phyloP scores from a whole-genome alignment of 1,140 invertebrate genomes.

The Heterodera carotae region DNA sequence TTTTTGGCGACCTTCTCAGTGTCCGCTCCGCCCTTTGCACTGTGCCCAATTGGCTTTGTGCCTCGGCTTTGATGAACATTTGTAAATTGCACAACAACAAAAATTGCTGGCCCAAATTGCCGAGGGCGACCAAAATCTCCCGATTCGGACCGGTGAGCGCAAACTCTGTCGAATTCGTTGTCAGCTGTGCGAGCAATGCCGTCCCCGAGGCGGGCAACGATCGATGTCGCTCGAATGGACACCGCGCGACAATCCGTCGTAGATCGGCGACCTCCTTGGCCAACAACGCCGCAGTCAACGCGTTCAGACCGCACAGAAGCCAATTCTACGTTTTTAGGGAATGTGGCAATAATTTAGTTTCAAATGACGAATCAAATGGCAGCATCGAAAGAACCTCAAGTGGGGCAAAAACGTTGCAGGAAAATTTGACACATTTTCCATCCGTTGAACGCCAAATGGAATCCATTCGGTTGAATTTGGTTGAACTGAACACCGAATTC shows the following conservation, averaged over 20 bases:
- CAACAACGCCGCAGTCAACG: not conserved
- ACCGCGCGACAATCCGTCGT: not conserved
- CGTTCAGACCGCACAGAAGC: conserved; percentile 14
- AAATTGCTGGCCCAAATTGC: conserved; percentile 16
- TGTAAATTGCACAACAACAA: conserved; percentile 11
- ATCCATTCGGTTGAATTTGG: conserved; percentile 22
- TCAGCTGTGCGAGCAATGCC: conserved; percentile 1
- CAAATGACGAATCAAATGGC: not conserved
- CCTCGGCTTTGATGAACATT: conserved; percentile 22
- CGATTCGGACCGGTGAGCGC: not conserved
- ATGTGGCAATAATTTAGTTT: not conserved
- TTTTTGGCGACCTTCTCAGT: not conserved
- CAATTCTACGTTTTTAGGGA: conserved; percentile 23
- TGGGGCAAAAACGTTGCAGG: conserved; percentile 6
- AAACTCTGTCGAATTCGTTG: not conserved
- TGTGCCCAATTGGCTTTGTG: conserved; percentile 22
- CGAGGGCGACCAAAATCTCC: conserved; percentile 7
- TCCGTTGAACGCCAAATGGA: conserved; percentile 19
- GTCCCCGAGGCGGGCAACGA: not conserved
- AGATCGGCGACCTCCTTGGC: not conserved
- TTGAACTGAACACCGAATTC: conserved; percentile 39
- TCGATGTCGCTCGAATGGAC: not conserved
- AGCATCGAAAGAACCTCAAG: conserved; percentile 17
- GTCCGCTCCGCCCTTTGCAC: not conserved
- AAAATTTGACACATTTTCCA: conserved; percentile 12